Evolutionary conservation across 2,797 vertebrate species (phyloP), one percentile per base, ranked within the genome.

Genomic region (Fundulus diaphanus): DNA sequence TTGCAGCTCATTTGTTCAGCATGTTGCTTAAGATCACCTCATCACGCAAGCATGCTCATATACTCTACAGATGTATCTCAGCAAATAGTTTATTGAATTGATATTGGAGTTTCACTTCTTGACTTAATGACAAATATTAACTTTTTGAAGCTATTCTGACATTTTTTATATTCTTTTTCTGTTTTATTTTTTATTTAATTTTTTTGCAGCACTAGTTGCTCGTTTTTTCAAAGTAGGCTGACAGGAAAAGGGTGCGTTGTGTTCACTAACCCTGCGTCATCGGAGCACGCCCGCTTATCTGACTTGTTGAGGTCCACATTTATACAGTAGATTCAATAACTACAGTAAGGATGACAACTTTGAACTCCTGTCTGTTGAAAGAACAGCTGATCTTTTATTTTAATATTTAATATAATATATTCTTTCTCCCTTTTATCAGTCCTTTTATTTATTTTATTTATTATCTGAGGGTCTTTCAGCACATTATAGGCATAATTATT

Each of bases 1-100:
- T 51, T 77, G 63, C 40, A 76, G 87, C 73, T 82, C 3, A 72
- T 87, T 82, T 77, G 74, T 72, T 82, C 65, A 18, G 49, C 69
- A 49, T 79, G 44, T 66, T 66, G 63, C 56, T 74, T 68, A 68
- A n/a, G 18, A 8, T 5, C 24, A 66, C 73, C 29, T 80, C 67
- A 83, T 86, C 79, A 59, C 49, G 24, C 24, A 6, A 74, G 54
- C 12, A 42, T 44, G 13, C 27, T 44, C 63, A 44, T 27, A 27
- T 44, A 27, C 40, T 16, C 18, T n/a, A 66, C 63, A 44, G 40
- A 42, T 29, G n/a, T 27, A 27, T 44, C 63, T 27, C 37, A 44
- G 18, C 27, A 66, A 66, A 42, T 13, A 42, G 18, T 51, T 5
- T 22, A 22, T 22, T 18, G 44, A 46, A 16, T 46, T 3, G 15